Evolutionary conservation across 2,113 vertebrate genomes (phyloP).

Genomic region (zebrafish (Danio rerio)): DNA sequence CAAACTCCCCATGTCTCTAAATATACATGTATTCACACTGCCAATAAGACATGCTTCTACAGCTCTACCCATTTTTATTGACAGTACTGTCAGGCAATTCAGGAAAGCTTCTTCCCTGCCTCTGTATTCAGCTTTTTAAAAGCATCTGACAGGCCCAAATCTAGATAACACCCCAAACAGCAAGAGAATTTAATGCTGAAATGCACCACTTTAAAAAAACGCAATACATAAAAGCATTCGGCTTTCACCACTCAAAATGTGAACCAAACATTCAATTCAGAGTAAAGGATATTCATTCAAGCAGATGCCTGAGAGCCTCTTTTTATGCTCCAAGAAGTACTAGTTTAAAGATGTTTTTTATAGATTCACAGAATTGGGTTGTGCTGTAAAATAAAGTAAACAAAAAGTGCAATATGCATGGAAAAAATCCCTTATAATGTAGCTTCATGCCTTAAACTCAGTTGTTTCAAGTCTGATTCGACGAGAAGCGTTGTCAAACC

Average conservation of each 20-base stretch:
- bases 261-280: neutral
- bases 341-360: slow-evolving; percentile 16
- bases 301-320: neutral
- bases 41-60: neutral
- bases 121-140: neutral
- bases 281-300: neutral
- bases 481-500: neutral
- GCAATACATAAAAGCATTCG: neutral
- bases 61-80: neutral
- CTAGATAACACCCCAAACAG: neutral
- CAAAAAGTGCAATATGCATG: slow-evolving; percentile 48
- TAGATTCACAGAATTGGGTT: neutral
- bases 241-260: slow-evolving; percentile 1
- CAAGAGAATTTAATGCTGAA: neutral
- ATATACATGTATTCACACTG: neutral
- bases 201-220: neutral
- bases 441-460: slow-evolving; percentile 10
- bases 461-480: neutral
- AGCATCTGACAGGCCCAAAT: neutral
- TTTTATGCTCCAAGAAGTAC: slow-evolving; percentile 31
- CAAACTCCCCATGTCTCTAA: slow-evolving; percentile 2
- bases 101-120: neutral
- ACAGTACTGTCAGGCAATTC: neutral
- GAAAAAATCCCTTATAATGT: slow-evolving; percentile 49
- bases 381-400: slow-evolving; percentile 13